phyloP scores from a whole-genome alignment of 37 sponge, comb jelly and placozoan genomes.

The Ianthella basta region DNA sequence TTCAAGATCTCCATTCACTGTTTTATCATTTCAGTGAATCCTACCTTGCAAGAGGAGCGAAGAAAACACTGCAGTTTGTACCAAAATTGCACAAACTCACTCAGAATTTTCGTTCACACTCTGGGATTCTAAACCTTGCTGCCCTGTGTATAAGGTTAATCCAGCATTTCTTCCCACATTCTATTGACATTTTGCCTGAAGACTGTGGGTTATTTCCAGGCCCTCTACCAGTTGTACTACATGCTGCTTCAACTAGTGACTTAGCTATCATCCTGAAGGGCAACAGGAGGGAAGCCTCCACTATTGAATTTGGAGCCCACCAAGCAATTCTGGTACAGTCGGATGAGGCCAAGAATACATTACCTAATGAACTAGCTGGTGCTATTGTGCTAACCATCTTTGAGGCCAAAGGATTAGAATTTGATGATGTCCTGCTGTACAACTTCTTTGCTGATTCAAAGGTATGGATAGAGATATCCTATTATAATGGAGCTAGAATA shows the following conservation, averaged over 20 bases:
- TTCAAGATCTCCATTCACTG: constrained; percentile 60
- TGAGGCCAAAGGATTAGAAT: constrained; percentile 88
- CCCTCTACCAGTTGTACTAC: constrained; percentile 59
- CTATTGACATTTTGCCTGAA: constrained; percentile 72
- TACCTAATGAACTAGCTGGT: constrained; percentile 62
- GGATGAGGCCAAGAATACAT: constrained; percentile 52
- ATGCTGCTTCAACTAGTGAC: constrained; percentile 53
- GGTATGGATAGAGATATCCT: constrained; percentile 39
- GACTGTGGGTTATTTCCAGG: constrained; percentile 64
- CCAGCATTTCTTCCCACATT: constrained; percentile 48
- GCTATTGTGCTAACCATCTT: constrained; percentile 79
- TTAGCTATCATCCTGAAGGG: constrained; percentile 77
- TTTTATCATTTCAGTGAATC: constrained; percentile 53
- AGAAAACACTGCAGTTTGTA: constrained; percentile 7
- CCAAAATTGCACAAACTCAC: constrained; percentile 60
- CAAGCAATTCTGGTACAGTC: constrained; percentile 83
- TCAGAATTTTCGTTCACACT: constrained; percentile 79
- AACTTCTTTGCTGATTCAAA: constrained; percentile 85
- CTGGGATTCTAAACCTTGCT: constrained; percentile 72
- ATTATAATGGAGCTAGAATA: no score
- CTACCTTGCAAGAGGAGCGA: background rate
- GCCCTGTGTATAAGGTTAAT: constrained; percentile 70
- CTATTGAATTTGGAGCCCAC: constrained; percentile 86
- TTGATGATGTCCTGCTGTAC: constrained; percentile 90
- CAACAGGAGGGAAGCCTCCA: constrained; percentile 65